A percentile compares a stretch with the other conserved stretches of the same genome.
These are phyloP conservation scores for Silurus meridionalis DNA, from an alignment of 2,113 vertebrate species.

Conservation along the genomic window DNA sequence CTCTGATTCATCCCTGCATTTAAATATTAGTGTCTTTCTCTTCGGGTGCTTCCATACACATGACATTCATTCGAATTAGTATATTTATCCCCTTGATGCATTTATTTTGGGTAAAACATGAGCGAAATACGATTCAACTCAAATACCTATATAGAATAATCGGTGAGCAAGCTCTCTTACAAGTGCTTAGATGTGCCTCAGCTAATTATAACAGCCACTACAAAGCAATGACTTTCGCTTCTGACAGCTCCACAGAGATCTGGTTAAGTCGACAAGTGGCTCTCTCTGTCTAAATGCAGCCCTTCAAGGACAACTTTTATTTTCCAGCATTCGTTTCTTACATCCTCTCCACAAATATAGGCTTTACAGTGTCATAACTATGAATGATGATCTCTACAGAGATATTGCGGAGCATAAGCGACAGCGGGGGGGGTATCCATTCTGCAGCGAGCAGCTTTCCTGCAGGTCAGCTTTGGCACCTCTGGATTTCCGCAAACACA, in stretches of 20 bases:
- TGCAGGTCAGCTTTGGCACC: constrained; percentile 22
- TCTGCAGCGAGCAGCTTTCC: constrained; percentile 16
- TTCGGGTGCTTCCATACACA: not conserved
- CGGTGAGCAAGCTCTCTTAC: not conserved
- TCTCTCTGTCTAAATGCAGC: not conserved
- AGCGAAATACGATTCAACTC: not conserved
- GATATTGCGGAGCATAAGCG: not conserved
- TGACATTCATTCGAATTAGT: too few species aligned
- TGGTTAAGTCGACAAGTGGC: not conserved
- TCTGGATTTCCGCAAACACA: constrained; percentile 9
- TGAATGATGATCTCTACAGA: not conserved
- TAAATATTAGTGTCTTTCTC: not conserved
- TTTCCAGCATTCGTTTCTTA: not conserved
- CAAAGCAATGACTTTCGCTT: not conserved
- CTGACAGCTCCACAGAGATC: not conserved
- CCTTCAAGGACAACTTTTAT: not conserved
- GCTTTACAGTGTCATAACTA: constrained; percentile 6
- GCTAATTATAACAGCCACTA: constrained; percentile 4
- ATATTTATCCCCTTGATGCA: not conserved
- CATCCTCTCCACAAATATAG: constrained; percentile 1
- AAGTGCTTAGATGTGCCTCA: not conserved
- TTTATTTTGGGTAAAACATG: not conserved
- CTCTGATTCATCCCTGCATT: not conserved
- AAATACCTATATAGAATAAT: not conserved
- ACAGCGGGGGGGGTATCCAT: not conserved